Base-by-base conservation (phyloP, 2,888 invertebrate genomes). In the Drosophila putrida region DNA sequence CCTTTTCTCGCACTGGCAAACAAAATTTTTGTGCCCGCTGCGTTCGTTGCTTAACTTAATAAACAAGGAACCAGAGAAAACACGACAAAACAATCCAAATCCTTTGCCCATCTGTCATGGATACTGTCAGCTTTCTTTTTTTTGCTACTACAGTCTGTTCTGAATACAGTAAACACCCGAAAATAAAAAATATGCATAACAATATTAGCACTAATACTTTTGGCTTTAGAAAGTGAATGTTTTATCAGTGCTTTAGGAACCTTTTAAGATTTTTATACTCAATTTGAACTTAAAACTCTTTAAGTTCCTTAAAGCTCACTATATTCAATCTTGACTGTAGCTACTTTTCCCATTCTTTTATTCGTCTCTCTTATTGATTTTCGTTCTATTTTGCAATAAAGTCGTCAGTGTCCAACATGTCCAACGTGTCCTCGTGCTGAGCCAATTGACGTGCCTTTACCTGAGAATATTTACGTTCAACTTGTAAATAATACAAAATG, bases 401-500 rank as follows among this genome's bases (percentile, higher is more conserved):
- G 61, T 72, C 65, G 66, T 71, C 76, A 69, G 60, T 61, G 68
- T 46, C 59, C 39, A 33, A 36, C 25, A 27, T n/a, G 43, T 46
- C 59, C 39, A 33, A 36, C 25, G 27, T n/a, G 43, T 41, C 43
- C 15, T 31, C 8, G 49, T 33, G 25, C 36, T 38, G 36, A 27
- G 35, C 50, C 41, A 49, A 49, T 39, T 57, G 63, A 28, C 53
- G 31, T 35, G 28, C 25, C 38, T 77, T 69, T 77, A 83, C 72
- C 81, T 81, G 79, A 69, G 81, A 71, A 72, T 86, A 81, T 84
- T 84, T 84, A 67, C 80, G 72, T 80, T 71, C 71, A 71, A 68
- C 73, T 75, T 74, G 85, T 87, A 84, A 85, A 85, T 85, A 85
- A 85, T 85, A 80, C 85, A 75, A 71, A 80, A 77, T 80, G 82